Evolutionary conservation across 53 echinoderm and acorn worm species (phyloP), one percentile per base, ranked within the genome.

Genomic region (Stichopus horrens): DNA sequence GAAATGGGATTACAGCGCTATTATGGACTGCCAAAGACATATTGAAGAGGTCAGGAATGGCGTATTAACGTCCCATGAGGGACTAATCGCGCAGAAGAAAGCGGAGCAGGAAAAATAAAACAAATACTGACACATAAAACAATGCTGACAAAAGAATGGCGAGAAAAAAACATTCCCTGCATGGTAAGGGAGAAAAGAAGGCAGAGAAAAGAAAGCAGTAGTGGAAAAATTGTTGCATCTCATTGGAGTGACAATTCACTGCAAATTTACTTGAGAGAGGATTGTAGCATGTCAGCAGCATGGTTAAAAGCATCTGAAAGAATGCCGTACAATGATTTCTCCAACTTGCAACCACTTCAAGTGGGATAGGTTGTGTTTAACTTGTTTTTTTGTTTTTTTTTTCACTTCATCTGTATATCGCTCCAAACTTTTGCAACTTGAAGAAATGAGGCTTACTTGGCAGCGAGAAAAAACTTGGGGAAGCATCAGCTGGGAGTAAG

Each of bases 11-110:
- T 87, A 87, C 53, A 74, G 87, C 9, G 57, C 54, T 74, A 87
- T 87, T 74, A 87, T 87, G 87, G 75, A 75, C 75, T 54, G 74
- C 20, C 56, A 75, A 87, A 87, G 74, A 86, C 87, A 74, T 75
- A 87, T 75, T 75, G 74, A 87, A 74, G 87, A 87, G 87, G 87
- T 74, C 74, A 87, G 52, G 74, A 87, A 87, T 75, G 56, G 87
- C 57, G 74, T 75, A 87, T 87, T 87, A 87, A 87, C 56, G 75
- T 87, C 87, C 87, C 87, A 54, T 73, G 87, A 75, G 87, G 87
- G 75, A 74, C 74, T 74, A 87, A 87, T 87, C 87, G 57, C 57
- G 58, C 81, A 81, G 55, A 18, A 81, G 81, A 79, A 56, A 81
- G 56, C 81, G 9, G 37, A 56, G 55, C 19, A 52, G 58, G 22